Percentiles rank a stretch among this genome's conserved stretches.
These are phyloP conservation scores for Microtus montanus DNA, from an alignment of 2,113 vertebrate genomes.

Conservation along the genomic window DNA sequence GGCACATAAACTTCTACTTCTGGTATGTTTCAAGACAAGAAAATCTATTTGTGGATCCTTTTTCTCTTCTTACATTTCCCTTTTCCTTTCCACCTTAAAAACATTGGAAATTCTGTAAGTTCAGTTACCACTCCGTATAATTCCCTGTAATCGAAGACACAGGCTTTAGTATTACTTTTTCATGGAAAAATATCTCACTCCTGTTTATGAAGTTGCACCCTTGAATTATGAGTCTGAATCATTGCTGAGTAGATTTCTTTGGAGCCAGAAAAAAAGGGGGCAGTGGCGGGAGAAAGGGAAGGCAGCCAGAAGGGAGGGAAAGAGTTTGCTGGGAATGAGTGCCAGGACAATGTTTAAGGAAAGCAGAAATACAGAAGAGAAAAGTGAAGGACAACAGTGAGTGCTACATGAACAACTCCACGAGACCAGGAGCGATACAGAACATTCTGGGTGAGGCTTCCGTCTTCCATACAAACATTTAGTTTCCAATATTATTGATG, in stretches of 20 bases:
- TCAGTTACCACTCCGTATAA: slow-evolving; percentile 66
- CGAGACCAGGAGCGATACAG: background rate
- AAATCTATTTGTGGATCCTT: slow-evolving; percentile 66
- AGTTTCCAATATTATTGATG: slow-evolving; percentile 32
- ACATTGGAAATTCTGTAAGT: slow-evolving; percentile 62
- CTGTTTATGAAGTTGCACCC: slow-evolving; percentile 47
- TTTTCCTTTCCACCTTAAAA: slow-evolving; percentile 28
- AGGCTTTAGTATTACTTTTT: slow-evolving; percentile 44
- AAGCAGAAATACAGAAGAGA: background rate
- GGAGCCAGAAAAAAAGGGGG: slow-evolving; percentile 66
- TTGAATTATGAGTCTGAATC: slow-evolving; percentile 55
- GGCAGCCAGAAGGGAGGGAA: slow-evolving; percentile 12
- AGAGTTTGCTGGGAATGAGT: background rate
- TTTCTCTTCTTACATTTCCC: slow-evolving; percentile 45
- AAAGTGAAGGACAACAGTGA: background rate
- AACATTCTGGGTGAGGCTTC: background rate
- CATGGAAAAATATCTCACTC: slow-evolving; percentile 67
- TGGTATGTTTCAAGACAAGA: slow-evolving; percentile 67
- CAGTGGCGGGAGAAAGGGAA: slow-evolving; percentile 40
- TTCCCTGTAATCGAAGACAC: slow-evolving; percentile 69
- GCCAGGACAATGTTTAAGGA: slow-evolving; percentile 53
- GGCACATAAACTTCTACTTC: slow-evolving; percentile 73
- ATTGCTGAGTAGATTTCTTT: slow-evolving; percentile 52
- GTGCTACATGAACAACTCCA: background rate
- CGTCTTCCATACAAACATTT: background rate